A percentile compares a stretch with the other conserved stretches of the same genome.
Evolutionary conservation across 2,888 invertebrate species (phyloP).

Genomic region (Xylota segnis): DNA sequence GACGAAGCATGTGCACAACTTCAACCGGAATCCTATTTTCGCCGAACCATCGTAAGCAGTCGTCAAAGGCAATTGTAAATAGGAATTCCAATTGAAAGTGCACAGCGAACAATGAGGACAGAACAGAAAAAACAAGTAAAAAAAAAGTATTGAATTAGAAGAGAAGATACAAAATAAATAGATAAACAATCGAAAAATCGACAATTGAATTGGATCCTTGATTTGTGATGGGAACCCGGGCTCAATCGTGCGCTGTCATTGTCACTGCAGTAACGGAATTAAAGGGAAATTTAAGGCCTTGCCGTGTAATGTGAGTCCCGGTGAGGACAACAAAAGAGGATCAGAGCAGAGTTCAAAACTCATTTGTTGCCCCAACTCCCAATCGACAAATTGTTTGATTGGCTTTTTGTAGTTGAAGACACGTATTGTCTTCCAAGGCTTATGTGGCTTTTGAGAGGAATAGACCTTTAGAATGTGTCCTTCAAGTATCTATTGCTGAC

Average conservation of each 20-base stretch:
- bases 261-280: conserved; percentile 40
- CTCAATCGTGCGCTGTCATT: conserved; percentile 47
- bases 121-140: background rate
- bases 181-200: conserved; percentile 48
- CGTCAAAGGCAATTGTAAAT: conserved; percentile 73
- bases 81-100: conserved; percentile 73
- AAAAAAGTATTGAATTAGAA: conserved; percentile 38
- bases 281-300: conserved; percentile 9
- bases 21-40: conserved; percentile 52
- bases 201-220: conserved; percentile 42
- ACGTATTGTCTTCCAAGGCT: too few species aligned
- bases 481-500: too few species aligned
- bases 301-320: background rate
- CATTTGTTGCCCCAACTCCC: conserved; percentile 5
- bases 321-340: conserved; percentile 1
- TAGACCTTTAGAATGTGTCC: too few species aligned
- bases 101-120: conserved; percentile 41
- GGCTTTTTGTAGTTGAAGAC: background rate
- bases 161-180: conserved; percentile 55
- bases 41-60: conserved; percentile 51
- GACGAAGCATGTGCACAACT: conserved; percentile 55
- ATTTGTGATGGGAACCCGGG: conserved; percentile 4
- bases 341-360: background rate
- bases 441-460: too few species aligned
- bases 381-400: conserved; percentile 1